Base-by-base conservation (phyloP, 2,113 vertebrate species). In the Rhinolophus sinicus region DNA sequence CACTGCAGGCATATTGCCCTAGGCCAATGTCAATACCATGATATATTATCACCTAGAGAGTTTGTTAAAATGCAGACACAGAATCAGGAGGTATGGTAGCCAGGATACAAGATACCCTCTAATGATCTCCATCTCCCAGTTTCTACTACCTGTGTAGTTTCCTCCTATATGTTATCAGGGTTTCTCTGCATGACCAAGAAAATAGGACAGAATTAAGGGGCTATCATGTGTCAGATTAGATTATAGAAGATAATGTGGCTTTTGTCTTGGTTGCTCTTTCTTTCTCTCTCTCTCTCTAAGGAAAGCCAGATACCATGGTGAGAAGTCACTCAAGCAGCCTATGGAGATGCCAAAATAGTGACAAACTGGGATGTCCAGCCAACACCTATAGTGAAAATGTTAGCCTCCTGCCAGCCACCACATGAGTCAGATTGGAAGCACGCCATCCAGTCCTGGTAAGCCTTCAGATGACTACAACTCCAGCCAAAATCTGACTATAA, bases 11-110 rank as follows among this genome's bases (percentile, higher is more conserved):
- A 56, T 35, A 90, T 56, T 88, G 35, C 18, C 33, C 35, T 81
- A 81, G 64, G 35, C 8, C 30, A 84, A 81, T 28, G 13, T 94
- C 33, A 24, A 62, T 38, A 64, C 35, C 21, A 2, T 93, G 26
- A n/a, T 24, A 35, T 83, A 75, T 72, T 80, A n/a, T 84, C 28
- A 76, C n/a, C 56, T 83, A 56, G 24, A 88, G 19, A 90, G 12
- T 8, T 80, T 93, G 18, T 83, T 84, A 89, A 94, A 96, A 91
- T 90, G 67, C 19, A 90, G 24, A 75, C 80, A 81, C 7, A 82
- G 22, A 91, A 76, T 81, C 44, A 86, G 26, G 88, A 82, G 52
- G 3, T 81, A 58, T 81, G 60, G 10, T 69, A 81, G 12, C 24
- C 70, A 93, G 24, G 50, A 40, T 47, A 84, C 4, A 88, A 93